These are phyloP conservation scores for Morus bassanus DNA, from an alignment of 2,797 vertebrate genomes.

Conservation along the genomic window DNA sequence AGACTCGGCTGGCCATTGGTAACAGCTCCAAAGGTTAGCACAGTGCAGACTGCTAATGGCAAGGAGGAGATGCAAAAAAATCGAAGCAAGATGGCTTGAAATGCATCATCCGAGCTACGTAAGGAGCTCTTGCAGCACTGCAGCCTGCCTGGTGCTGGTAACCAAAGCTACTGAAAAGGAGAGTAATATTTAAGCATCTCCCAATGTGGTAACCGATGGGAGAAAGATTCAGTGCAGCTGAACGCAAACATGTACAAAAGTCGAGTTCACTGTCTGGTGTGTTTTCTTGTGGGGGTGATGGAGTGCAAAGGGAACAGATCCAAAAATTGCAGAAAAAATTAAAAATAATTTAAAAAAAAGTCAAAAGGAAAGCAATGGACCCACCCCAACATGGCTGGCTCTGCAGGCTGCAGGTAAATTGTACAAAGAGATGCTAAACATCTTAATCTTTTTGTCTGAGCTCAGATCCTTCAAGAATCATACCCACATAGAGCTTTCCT, in stretches of 20 bases:
- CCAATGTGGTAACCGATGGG: background rate
- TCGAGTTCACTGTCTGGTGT: background rate
- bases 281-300: background rate
- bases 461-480: background rate
- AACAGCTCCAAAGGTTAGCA: background rate
- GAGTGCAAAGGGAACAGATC: background rate
- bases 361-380: background rate
- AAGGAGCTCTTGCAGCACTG: background rate
- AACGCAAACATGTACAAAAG: background rate
- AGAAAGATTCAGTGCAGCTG: background rate
- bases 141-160: background rate
- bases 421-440: background rate
- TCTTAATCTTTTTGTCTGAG: background rate
- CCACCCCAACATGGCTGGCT: background rate
- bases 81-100: background rate
- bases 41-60: background rate
- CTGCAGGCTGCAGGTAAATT: background rate
- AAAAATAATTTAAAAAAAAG: background rate
- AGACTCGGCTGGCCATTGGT: background rate
- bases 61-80: background rate
- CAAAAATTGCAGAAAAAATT: background rate
- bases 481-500: background rate
- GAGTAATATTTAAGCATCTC: background rate
- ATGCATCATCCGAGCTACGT: background rate
- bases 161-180: background rate